Conservation (phyloP, 1,140 invertebrate species). For the Plodia interpunctella region DNA sequence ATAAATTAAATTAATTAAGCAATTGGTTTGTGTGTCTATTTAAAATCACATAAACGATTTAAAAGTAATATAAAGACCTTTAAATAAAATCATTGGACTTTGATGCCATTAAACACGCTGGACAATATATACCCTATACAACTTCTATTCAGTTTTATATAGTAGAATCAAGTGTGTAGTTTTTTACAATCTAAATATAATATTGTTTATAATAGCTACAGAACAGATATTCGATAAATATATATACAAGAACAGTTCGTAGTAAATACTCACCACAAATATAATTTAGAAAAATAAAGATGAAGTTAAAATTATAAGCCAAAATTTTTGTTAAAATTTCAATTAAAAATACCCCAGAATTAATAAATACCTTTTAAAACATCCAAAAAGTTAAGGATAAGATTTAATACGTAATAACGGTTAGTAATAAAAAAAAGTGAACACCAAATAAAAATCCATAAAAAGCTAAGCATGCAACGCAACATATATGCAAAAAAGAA, state of each 20-base stretch:
- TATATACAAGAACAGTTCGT: neutral
- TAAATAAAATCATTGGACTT: no score
- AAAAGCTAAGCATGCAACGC: slow-evolving; percentile 1
- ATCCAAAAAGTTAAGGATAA: neutral
- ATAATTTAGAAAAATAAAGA: neutral
- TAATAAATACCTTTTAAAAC: no score
- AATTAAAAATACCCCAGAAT: no score
- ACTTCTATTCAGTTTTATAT: no score
- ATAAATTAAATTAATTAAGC: no score
- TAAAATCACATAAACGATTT: no score
- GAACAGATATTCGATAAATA: neutral
- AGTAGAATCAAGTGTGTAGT: no score
- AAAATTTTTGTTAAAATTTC: neutral
- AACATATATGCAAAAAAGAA: slow-evolving; percentile 4
- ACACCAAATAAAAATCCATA: slow-evolving; percentile 2
- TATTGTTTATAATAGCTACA: neutral
- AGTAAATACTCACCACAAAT: neutral
- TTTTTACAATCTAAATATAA: no score
- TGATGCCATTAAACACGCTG: no score
- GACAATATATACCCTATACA: no score
- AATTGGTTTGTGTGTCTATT: no score
- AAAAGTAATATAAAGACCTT: no score
- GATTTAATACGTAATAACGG: neutral
- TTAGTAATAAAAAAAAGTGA: slow-evolving; percentile 1
- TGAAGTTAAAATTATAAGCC: neutral